A percentile compares a stretch with the other conserved stretches of the same genome.
phyloP scores from a whole-genome alignment of 2,113 vertebrate genomes.

The Caloenas nicobarica region DNA sequence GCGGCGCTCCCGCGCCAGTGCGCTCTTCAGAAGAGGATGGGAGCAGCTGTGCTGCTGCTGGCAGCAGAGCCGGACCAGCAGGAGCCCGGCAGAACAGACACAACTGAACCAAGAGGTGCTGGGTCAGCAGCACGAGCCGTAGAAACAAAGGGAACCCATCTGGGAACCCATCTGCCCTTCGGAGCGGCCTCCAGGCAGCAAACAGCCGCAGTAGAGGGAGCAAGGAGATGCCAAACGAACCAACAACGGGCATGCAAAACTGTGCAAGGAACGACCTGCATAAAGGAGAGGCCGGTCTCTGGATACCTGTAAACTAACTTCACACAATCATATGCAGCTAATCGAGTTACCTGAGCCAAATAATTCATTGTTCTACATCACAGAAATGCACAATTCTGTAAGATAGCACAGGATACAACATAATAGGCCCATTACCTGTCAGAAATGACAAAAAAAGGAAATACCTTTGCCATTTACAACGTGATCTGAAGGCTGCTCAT shows the following conservation, averaged over 20 bases:
- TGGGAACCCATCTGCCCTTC: not conserved
- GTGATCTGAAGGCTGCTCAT: constrained; percentile 74
- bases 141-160: not conserved
- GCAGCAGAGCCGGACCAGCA: not conserved
- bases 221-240: not conserved
- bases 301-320: not conserved
- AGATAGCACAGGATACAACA: not conserved
- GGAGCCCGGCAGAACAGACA: not conserved
- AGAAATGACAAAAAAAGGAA: not conserved
- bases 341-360: not conserved
- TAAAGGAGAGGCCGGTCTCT: not conserved
- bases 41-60: not conserved
- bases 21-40: not conserved
- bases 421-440: not conserved
- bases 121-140: not conserved
- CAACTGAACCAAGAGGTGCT: not conserved
- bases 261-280: not conserved
- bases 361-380: not conserved
- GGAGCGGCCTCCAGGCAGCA: not conserved
- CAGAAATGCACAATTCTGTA: not conserved
- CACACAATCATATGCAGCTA: not conserved
- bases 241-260: not conserved
- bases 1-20: not conserved
- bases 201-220: fast-evolving
- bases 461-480: constrained; percentile 74